phyloP scores from a whole-genome alignment of 2,797 vertebrate species.

The Urocyon cinereoargenteus region DNA sequence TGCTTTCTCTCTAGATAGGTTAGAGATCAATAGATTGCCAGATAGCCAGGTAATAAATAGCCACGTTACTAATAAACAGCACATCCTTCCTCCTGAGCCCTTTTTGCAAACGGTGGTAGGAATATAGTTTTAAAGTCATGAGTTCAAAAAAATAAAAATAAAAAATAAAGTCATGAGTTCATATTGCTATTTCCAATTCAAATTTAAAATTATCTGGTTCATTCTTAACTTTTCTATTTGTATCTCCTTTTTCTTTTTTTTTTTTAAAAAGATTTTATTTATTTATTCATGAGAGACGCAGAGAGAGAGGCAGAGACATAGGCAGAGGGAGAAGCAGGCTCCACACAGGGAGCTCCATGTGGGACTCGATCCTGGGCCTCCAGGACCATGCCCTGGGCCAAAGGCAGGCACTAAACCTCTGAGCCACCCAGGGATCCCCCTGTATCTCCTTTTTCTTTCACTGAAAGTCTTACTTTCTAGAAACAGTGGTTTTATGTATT shows the following conservation, averaged over 20 bases:
- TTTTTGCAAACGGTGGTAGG: background rate
- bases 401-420: too few species aligned
- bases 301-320: too few species aligned
- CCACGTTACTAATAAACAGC: too few species aligned
- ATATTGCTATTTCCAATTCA: background rate
- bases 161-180: background rate
- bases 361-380: too few species aligned
- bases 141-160: background rate
- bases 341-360: too few species aligned
- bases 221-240: conserved; percentile 13
- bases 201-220: background rate
- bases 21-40: background rate
- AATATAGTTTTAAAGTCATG: background rate
- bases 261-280: background rate
- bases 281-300: too few species aligned
- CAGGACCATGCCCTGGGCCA: too few species aligned
- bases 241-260: conserved; percentile 9
- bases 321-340: too few species aligned
- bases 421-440: too few species aligned
- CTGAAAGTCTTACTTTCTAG: background rate
- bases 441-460: background rate
- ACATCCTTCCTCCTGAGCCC: background rate
- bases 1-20: background rate
- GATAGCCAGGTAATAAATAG: background rate
- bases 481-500: background rate